Conservation (phyloP, 2,888 invertebrate genomes). For the Drosophila pullipes region DNA sequence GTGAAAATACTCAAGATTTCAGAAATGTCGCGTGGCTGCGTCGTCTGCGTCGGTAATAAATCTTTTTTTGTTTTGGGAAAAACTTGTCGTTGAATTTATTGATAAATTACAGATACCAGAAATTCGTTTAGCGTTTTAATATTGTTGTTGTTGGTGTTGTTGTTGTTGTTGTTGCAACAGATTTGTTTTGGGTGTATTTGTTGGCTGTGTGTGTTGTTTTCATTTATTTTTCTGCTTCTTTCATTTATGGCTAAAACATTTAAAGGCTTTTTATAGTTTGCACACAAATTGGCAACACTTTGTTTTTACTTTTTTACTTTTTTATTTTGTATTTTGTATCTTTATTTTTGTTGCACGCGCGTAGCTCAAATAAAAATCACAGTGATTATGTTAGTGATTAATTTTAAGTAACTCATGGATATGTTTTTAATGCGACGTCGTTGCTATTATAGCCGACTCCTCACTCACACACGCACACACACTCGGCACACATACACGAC, state of each 20-base stretch:
- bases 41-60: conserved; percentile 65
- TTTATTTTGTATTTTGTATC: conserved; percentile 35
- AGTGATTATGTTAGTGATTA: conserved; percentile 81
- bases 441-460: conserved; percentile 44
- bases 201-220: conserved; percentile 1
- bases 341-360: conserved; percentile 68
- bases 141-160: conserved; percentile 38
- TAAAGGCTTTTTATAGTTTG: conserved; percentile 64
- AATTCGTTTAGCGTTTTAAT: conserved; percentile 35
- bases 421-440: conserved; percentile 78
- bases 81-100: conserved; percentile 44
- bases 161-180: conserved; percentile 54
- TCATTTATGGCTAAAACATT: conserved; percentile 53
- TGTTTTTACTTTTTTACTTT: conserved; percentile 13
- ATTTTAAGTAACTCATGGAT: conserved; percentile 81
- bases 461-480: conserved; percentile 24
- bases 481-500: conserved; percentile 2
- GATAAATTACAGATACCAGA: conserved; percentile 32
- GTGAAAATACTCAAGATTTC: conserved; percentile 25
- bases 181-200: conserved; percentile 18
- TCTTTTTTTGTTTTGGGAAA: conserved; percentile 45
- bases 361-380: conserved; percentile 76
- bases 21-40: conserved; percentile 69
- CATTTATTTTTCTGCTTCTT: conserved; percentile 19
- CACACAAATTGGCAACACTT: conserved; percentile 48